Percentiles rank a stretch among this genome's conserved stretches.
Evolutionary conservation across 2,888 invertebrate species (phyloP).

Genomic region (Octonoba sinensis): DNA sequence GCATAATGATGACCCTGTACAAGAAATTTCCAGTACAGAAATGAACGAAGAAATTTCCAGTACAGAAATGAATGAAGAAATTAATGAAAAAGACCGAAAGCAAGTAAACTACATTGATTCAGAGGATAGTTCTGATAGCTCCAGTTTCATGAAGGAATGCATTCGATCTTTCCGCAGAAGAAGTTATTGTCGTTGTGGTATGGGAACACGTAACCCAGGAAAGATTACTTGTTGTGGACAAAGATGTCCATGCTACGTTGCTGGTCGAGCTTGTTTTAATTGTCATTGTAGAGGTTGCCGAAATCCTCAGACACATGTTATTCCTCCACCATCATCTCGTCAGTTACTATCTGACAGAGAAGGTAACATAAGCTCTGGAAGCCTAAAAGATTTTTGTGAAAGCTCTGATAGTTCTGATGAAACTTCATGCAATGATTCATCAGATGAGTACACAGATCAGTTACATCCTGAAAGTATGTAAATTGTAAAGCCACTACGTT

Average conservation of each 20-base stretch:
- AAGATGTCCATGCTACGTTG: conserved; percentile 93
- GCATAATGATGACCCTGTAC: too few species aligned
- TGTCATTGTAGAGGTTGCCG: conserved; percentile 94
- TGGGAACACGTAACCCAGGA: conserved; percentile 88
- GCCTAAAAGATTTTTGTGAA: too few species aligned
- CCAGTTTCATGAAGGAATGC: conserved; percentile 3
- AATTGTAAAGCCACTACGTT: conserved; percentile 79
- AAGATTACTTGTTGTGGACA: conserved; percentile 94
- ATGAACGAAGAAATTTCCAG: too few species aligned
- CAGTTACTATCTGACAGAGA: too few species aligned
- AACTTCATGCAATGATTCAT: too few species aligned
- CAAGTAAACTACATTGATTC: not conserved
- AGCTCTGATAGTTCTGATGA: too few species aligned
- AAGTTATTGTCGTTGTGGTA: conserved; percentile 87
- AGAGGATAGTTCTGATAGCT: conserved; percentile 6
- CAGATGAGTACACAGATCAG: too few species aligned
- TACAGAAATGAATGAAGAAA: too few species aligned
- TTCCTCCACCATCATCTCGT: not conserved
- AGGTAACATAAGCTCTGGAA: too few species aligned
- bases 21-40: too few species aligned
- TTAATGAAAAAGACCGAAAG: too few species aligned
- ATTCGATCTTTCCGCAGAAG: conserved; percentile 6
- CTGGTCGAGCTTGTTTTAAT: conserved; percentile 87
- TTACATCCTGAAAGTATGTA: too few species aligned
- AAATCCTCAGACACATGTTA: conserved; percentile 80